A percentile compares a stretch with the other conserved stretches of the same genome.
These are phyloP conservation scores for Melanotus villosus DNA, from an alignment of 2,888 invertebrate genomes.

Conservation along the genomic window DNA sequence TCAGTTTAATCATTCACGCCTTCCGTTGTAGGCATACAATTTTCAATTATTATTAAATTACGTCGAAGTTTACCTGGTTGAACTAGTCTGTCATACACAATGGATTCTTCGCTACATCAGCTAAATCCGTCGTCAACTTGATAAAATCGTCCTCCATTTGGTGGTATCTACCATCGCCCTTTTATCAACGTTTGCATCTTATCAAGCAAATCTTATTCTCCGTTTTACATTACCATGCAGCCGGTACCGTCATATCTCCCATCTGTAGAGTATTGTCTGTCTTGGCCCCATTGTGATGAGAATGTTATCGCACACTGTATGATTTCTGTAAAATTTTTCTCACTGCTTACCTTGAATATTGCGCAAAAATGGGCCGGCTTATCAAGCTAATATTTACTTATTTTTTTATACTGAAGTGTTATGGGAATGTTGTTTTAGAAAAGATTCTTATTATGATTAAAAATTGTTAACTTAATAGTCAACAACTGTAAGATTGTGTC, in stretches of 20 bases:
- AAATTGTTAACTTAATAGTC: too few species aligned
- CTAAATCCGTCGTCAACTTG: constrained; percentile 44
- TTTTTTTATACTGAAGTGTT: background rate
- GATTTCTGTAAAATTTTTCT: constrained; percentile 16
- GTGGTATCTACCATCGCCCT: constrained; percentile 58
- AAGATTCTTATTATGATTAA: too few species aligned
- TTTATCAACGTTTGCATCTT: constrained; percentile 44
- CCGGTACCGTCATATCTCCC: constrained; percentile 48
- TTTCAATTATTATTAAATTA: too few species aligned
- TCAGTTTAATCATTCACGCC: too few species aligned
- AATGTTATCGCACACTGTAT: constrained; percentile 40
- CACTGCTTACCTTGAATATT: constrained; percentile 12
- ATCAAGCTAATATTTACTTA: background rate
- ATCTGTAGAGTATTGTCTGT: constrained; percentile 49
- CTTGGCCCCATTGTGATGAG: constrained; percentile 51
- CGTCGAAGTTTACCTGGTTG: background rate
- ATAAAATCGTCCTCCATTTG: constrained; percentile 61
- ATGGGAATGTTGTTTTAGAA: background rate
- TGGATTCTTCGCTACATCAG: constrained; percentile 11
- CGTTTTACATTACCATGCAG: constrained; percentile 49
- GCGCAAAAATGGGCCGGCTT: background rate
- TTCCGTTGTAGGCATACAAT: too few species aligned
- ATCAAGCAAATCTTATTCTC: constrained; percentile 42
- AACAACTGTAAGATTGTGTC: too few species aligned
- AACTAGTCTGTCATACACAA: background rate